phyloP scores from a whole-genome alignment of 2,888 invertebrate genomes.

The Germaria angustata region DNA sequence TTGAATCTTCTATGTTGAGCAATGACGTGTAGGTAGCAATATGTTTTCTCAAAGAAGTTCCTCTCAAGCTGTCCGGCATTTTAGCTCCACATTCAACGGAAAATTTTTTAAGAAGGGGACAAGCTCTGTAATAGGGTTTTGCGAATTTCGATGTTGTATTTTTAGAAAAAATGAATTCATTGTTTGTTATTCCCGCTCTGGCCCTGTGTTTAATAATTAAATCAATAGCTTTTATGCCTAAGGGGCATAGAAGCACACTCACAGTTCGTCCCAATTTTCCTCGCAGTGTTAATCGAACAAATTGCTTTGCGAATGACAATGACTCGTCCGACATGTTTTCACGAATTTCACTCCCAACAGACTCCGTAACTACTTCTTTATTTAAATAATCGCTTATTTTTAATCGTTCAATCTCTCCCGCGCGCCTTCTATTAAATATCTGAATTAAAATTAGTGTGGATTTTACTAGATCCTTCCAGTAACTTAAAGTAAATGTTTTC shows the following conservation, averaged over 20 bases:
- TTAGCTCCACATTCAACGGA: conserved; percentile 16
- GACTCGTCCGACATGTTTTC: neutral
- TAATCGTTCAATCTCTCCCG: neutral
- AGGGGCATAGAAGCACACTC: neutral
- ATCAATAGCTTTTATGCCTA: neutral
- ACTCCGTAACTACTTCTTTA: neutral
- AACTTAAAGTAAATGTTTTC: neutral
- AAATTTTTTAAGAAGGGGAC: conserved; percentile 8
- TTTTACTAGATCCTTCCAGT: neutral
- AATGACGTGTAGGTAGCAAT: neutral
- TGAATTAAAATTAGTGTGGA: conserved; percentile 8
- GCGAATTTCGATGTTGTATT: neutral
- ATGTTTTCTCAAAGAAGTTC: conserved; percentile 4
- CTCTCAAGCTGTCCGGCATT: conserved; percentile 35
- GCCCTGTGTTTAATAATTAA: neutral
- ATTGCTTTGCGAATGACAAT: neutral
- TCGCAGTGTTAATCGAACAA: neutral
- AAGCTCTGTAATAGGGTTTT: conserved; percentile 11
- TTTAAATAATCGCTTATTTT: neutral
- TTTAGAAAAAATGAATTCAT: conserved; percentile 3
- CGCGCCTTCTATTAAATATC: conserved; percentile 19
- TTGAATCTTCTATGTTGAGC: neutral
- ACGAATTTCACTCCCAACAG: neutral
- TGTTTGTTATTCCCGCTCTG: neutral
- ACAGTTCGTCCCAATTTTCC: neutral